phyloP scores from a whole-genome alignment of 2,888 invertebrate genomes.

The Empis livida region DNA sequence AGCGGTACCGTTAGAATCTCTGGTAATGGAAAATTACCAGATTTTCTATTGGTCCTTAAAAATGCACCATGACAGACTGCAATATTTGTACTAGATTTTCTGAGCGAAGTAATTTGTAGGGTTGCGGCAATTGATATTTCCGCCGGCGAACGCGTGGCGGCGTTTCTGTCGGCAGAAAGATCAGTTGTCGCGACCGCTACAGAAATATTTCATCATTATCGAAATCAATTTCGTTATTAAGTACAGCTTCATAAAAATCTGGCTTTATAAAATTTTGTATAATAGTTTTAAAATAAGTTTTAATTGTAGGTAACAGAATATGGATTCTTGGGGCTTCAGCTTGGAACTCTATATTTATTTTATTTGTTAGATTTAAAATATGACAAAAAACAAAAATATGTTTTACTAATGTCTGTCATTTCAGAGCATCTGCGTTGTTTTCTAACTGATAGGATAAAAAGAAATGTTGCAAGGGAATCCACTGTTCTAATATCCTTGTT shows the following conservation, averaged over 20 bases:
- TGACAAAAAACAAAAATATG: background rate
- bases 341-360: background rate
- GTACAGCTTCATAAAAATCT: background rate
- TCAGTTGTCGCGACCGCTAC: too few species aligned
- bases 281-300: constrained; percentile 2
- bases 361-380: background rate
- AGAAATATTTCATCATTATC: background rate
- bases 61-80: too few species aligned
- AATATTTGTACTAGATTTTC: too few species aligned
- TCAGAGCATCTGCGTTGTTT: background rate
- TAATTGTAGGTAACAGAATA: background rate
- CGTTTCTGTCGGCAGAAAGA: too few species aligned
- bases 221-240: background rate
- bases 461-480: background rate
- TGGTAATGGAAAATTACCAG: too few species aligned
- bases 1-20: too few species aligned
- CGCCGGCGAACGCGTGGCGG: too few species aligned
- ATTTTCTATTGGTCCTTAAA: too few species aligned
- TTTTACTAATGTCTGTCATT: background rate
- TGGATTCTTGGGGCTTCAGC: background rate
- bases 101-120: too few species aligned
- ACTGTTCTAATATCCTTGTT: background rate
- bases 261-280: background rate
- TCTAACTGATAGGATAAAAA: background rate
- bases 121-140: too few species aligned